Evolutionary conservation across 1,140 invertebrate genomes (phyloP).

Genomic region (Octopus sinensis): DNA sequence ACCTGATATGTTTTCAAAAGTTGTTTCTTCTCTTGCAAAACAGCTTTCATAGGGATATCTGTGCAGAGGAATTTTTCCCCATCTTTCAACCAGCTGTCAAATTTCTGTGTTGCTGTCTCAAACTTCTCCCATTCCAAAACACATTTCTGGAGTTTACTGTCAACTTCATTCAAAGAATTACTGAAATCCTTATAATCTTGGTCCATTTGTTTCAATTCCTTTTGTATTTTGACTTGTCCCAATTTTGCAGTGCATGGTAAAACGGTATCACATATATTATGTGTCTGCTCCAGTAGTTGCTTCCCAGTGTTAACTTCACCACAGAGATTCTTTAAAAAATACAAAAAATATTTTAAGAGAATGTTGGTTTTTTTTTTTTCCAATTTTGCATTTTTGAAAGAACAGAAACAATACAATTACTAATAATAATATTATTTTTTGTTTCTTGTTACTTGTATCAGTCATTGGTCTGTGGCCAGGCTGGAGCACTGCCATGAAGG

Average conservation of each 20-base stretch:
- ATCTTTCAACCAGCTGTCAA: constrained; percentile 87
- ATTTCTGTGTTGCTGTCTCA: constrained; percentile 66
- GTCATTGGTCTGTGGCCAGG: no score
- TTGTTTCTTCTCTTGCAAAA: constrained; percentile 87
- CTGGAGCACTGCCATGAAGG: no score
- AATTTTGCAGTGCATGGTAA: constrained; percentile 46
- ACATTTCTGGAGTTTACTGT: constrained; percentile 63
- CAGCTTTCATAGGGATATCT: constrained; percentile 84
- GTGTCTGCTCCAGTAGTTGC: constrained; percentile 42
- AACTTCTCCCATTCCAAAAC: constrained; percentile 49
- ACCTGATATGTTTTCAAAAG: constrained; percentile 64
- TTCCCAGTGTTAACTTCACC: constrained; percentile 25
- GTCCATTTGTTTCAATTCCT: constrained; percentile 47
- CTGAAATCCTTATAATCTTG: constrained; percentile 51
- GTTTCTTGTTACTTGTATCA: no score
- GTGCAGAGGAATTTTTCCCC: constrained; percentile 86
- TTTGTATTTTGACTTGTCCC: constrained; percentile 50
- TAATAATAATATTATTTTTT: no score
- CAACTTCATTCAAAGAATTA: constrained; percentile 39
- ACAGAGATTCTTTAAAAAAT: not conserved
- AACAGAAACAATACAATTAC: no score
- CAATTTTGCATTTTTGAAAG: no score
- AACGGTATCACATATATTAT: constrained; percentile 44
- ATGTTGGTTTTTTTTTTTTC: no score
- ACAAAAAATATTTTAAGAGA: no score